Evolutionary conservation across 2,113 vertebrate species (phyloP).

Genomic region (Semnornis frantzii): DNA sequence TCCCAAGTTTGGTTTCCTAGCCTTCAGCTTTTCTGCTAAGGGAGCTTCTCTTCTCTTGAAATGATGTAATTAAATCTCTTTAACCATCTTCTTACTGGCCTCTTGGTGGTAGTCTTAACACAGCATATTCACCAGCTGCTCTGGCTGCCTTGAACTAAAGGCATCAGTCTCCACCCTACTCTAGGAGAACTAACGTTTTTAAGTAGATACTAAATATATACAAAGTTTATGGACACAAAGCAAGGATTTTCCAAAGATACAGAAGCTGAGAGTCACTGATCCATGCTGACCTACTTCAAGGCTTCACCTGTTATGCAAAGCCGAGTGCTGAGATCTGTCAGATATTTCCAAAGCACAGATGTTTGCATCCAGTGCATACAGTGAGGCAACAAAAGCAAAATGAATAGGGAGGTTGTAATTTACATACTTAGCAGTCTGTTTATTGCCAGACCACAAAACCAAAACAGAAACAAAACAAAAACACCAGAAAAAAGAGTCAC

Average conservation of each 20-base stretch:
- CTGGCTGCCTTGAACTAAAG: neutral
- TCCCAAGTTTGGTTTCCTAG: neutral
- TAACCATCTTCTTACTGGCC: conserved; percentile 28
- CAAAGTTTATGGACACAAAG: conserved; percentile 57
- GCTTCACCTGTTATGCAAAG: conserved; percentile 3
- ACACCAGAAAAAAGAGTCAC: neutral
- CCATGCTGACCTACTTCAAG: conserved; percentile 18
- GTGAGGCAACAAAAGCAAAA: neutral
- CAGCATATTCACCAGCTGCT: conserved; percentile 4
- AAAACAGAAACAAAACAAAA: neutral
- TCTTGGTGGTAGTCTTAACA: conserved; percentile 71
- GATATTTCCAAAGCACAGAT: neutral
- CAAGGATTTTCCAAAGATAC: conserved; percentile 1
- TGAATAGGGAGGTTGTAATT: neutral
- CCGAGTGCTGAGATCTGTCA: neutral
- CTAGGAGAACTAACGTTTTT: neutral
- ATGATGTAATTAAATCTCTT: neutral
- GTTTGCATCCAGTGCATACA: neutral
- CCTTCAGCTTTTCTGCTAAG: neutral
- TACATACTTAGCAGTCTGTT: neutral
- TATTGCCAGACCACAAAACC: neutral
- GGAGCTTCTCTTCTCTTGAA: neutral
- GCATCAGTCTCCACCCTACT: conserved; percentile 6
- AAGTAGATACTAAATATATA: conserved; percentile 66
- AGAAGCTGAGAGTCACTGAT: neutral